These are phyloP conservation scores for Pandemis heparana DNA, from an alignment of 2,888 invertebrate species.

Conservation along the genomic window DNA sequence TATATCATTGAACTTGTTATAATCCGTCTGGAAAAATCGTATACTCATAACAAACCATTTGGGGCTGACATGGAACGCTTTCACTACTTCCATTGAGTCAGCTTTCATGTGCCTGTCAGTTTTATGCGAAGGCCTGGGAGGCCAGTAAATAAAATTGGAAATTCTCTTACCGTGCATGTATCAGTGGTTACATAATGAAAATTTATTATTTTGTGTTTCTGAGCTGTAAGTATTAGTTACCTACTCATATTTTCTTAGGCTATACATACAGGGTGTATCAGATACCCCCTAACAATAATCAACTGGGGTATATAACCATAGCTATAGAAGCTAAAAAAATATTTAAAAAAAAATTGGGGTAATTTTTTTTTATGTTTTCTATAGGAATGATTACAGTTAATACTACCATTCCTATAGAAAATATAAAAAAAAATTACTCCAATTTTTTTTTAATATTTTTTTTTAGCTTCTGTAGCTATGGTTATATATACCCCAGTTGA, in stretches of 20 bases:
- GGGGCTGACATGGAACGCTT: conserved; percentile 41
- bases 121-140: conserved; percentile 53
- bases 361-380: too few species aligned
- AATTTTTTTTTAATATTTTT: too few species aligned
- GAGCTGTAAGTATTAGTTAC: background rate
- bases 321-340: too few species aligned
- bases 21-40: background rate
- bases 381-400: too few species aligned
- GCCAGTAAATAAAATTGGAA: conserved; percentile 63
- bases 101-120: conserved; percentile 53
- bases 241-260: background rate
- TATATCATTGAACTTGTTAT: background rate
- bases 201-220: conserved; percentile 2
- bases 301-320: too few species aligned
- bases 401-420: too few species aligned
- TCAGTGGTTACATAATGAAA: conserved; percentile 18
- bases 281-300: too few species aligned
- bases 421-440: too few species aligned
- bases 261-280: too few species aligned
- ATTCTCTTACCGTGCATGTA: conserved; percentile 40
- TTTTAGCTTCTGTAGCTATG: too few species aligned
- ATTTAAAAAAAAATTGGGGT: too few species aligned
- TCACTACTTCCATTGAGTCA: conserved; percentile 54
- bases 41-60: background rate
- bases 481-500: too few species aligned